Evolutionary conservation across 2,888 invertebrate genomes (phyloP).

Genomic region (Iphiclides podalirius): DNA sequence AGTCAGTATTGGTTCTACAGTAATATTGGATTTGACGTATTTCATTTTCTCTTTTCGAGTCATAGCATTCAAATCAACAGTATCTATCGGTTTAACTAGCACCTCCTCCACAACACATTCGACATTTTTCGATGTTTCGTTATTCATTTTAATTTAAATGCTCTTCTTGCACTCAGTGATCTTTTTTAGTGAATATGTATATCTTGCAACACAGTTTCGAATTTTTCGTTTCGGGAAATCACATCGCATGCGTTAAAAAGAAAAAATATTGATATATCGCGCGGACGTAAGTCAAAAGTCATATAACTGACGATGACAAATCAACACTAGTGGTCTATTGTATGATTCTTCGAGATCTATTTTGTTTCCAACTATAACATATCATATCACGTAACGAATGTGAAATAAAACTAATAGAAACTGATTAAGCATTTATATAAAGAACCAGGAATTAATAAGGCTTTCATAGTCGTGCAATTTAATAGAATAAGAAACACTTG

Average conservation of each 20-base stretch:
- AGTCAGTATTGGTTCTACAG: constrained; percentile 83
- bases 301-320: constrained; percentile 37
- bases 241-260: too few relatives aligned
- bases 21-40: constrained; percentile 77
- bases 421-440: not conserved
- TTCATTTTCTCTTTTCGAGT: constrained; percentile 66
- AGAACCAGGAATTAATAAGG: not conserved
- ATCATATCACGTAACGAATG: constrained; percentile 43
- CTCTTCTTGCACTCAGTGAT: not conserved
- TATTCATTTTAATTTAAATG: constrained; percentile 41
- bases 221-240: too few relatives aligned
- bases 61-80: constrained; percentile 49
- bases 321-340: constrained; percentile 52
- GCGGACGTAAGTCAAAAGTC: constrained; percentile 48
- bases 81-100: constrained; percentile 51
- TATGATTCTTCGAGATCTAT: constrained; percentile 60
- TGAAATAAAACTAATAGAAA: not conserved
- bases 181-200: not conserved
- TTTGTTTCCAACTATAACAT: constrained; percentile 64
- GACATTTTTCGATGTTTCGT: constrained; percentile 28
- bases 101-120: constrained; percentile 47
- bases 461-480: not conserved
- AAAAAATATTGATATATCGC: too few relatives aligned
- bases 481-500: constrained; percentile 5
- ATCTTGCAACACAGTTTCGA: too few relatives aligned